A percentile compares a stretch with the other conserved stretches of the same genome.
Evolutionary conservation across 1,140 invertebrate genomes (phyloP).

Genomic region (Euglossa dilemma): DNA sequence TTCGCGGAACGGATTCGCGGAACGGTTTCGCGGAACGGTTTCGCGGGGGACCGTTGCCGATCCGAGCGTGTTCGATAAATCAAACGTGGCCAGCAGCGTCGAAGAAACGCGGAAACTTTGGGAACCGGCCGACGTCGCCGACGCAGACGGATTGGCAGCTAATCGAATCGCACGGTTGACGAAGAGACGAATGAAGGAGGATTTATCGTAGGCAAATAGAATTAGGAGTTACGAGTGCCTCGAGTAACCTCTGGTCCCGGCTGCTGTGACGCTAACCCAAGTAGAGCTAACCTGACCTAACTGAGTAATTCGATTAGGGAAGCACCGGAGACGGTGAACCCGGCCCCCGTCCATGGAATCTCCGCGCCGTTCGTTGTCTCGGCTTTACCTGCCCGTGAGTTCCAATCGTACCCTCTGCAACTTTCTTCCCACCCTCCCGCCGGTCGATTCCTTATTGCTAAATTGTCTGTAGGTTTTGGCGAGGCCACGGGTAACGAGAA

Average conservation of each 20-base stretch:
- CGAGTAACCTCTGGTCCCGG: slow-evolving; percentile 62
- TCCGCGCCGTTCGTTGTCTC: slow-evolving; percentile 32
- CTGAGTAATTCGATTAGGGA: slow-evolving; percentile 74
- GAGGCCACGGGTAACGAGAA: neutral
- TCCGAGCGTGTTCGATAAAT: slow-evolving; percentile 32
- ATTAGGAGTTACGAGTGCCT: slow-evolving; percentile 72
- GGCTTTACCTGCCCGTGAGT: neutral
- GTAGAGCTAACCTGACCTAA: slow-evolving; percentile 67
- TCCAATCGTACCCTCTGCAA: slow-evolving; percentile 19
- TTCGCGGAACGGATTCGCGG: neutral
- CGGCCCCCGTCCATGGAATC: slow-evolving; percentile 10
- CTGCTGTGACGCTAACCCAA: slow-evolving; percentile 64
- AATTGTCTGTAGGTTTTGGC: neutral
- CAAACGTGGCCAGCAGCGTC: slow-evolving; percentile 6
- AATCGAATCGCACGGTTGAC: slow-evolving; percentile 61
- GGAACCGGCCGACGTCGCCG: neutral
- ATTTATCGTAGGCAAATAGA: slow-evolving; percentile 75
- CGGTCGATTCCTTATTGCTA: slow-evolving; percentile 7
- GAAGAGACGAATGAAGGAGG: slow-evolving; percentile 55
- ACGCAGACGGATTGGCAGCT: slow-evolving; percentile 44
- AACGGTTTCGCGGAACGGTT: too few species aligned
- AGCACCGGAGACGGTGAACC: slow-evolving; percentile 25
- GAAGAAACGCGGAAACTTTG: slow-evolving; percentile 27
- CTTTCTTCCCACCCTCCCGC: slow-evolving; percentile 3
- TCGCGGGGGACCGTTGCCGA: slow-evolving; percentile 10